Conservation (phyloP, 1,140 invertebrate species). For the Hirudo medicinalis region DNA sequence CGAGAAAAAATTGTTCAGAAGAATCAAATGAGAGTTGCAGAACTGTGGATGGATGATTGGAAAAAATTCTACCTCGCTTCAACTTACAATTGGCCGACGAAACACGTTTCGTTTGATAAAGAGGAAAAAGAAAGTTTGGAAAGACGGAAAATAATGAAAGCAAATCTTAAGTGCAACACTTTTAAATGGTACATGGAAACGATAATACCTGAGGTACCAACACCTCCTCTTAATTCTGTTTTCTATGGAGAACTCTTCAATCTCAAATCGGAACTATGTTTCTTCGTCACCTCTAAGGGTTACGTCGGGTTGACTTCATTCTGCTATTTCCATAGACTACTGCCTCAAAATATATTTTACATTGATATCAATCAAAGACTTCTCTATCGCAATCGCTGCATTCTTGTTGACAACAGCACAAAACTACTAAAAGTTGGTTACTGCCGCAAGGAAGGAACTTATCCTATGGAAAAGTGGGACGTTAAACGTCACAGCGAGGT, state of each 20-base stretch:
- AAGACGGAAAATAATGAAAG: constrained; percentile 17
- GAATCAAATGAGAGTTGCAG: constrained; percentile 44
- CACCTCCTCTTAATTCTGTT: constrained; percentile 18
- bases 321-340: constrained; percentile 21
- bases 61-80: constrained; percentile 45
- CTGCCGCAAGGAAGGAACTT: not conserved
- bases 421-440: constrained; percentile 2
- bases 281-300: constrained; percentile 18
- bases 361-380: constrained; percentile 20
- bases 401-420: constrained; percentile 5
- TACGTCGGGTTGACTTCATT: constrained; percentile 21
- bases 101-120: constrained; percentile 14
- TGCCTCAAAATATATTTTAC: constrained; percentile 22
- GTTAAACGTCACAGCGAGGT: constrained; percentile 13
- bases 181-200: constrained; percentile 24
- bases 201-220: constrained; percentile 22
- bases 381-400: constrained; percentile 13
- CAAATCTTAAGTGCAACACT: constrained; percentile 17
- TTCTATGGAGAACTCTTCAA: constrained; percentile 24
- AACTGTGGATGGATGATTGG: constrained; percentile 79
- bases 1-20: constrained; percentile 33
- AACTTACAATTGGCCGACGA: constrained; percentile 21
- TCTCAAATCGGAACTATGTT: constrained; percentile 22
- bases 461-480: constrained; percentile 16
- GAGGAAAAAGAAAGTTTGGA: constrained; percentile 19